Base-by-base conservation (phyloP, 2,113 vertebrate species). In the Microcebus ravelobensis region DNA sequence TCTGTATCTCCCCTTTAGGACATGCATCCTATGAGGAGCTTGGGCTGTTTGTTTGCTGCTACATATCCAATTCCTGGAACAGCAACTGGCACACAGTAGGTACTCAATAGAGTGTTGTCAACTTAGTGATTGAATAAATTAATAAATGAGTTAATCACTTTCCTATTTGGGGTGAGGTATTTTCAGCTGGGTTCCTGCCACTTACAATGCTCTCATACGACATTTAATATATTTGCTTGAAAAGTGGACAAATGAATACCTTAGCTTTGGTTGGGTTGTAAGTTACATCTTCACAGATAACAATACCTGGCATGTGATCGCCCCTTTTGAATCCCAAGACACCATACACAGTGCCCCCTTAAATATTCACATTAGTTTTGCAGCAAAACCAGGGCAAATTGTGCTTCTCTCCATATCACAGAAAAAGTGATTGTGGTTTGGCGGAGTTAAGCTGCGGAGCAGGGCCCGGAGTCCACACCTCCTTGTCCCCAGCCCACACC, bases 371-470 rank as follows among this genome's bases (percentile, higher is more conserved):
- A 1, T 0, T 36, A n/a, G 39, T 14, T 90, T 90, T n/a, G 10
- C 39, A 76, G n/a, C 14, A 36, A 9, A 45, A 34, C 8, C 4
- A 6, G 45, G 20, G 0, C 8, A 21, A 18, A n/a, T 4, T 4
- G 2, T 15, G 12, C 25, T 9, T 27, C 2, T 8, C 42, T 23
- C 27, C 6, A 3, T 2, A 0, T 14, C 14, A 6, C 59, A n/a
- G 67, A 73, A 21, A 39, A 20, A 31, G 65, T 2, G 15, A 11
- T 2, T 39, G 45, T 3, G 45, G 70, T 55, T 70, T 10, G 12
- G 29, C 23, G 9, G 52, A 55, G 15, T 6, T 17, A 18, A 34
- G 61, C 31, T 0, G 5, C 31, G 29, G 8, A 36, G 50, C 13
- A 8, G 83, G 42, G 12, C 2, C 12, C 0, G 8, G 39, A 63